These are phyloP conservation scores for Formica exsecta DNA, from an alignment of 1,140 invertebrate species.

Conservation along the genomic window DNA sequence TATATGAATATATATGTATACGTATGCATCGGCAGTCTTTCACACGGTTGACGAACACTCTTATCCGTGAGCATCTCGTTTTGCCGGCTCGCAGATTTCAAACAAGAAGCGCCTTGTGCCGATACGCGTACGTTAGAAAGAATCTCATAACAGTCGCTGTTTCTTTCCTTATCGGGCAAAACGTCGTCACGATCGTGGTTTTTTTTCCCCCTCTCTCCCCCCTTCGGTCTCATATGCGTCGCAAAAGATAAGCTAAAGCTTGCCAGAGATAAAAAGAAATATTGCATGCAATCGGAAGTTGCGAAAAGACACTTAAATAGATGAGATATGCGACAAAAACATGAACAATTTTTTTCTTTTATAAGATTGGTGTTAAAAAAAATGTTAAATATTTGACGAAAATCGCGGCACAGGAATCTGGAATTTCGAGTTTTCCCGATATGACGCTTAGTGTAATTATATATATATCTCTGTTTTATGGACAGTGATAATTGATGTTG, in stretches of 20 bases:
- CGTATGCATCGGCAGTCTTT: slow-evolving; percentile 53
- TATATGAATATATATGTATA: background rate
- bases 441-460: background rate
- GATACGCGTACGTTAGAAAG: slow-evolving; percentile 62
- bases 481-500: background rate
- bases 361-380: background rate
- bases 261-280: slow-evolving; percentile 37
- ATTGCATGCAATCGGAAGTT: slow-evolving; percentile 11
- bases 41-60: slow-evolving; percentile 66
- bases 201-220: background rate
- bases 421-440: background rate
- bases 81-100: slow-evolving; percentile 43
- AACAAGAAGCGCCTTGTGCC: slow-evolving; percentile 72
- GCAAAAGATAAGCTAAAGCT: slow-evolving; percentile 40
- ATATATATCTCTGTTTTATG: background rate
- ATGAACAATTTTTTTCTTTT: too few species aligned
- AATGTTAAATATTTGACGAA: background rate
- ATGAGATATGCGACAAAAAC: slow-evolving; percentile 6
- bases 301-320: slow-evolving; percentile 12
- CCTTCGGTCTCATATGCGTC: background rate
- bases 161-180: slow-evolving; percentile 59
- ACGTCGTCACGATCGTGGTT: slow-evolving; percentile 59
- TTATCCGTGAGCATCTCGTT: slow-evolving; percentile 69
- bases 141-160: slow-evolving; percentile 66
- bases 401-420: background rate